Base-by-base conservation (phyloP, 2,888 invertebrate species). In the Chironomus tentans region DNA sequence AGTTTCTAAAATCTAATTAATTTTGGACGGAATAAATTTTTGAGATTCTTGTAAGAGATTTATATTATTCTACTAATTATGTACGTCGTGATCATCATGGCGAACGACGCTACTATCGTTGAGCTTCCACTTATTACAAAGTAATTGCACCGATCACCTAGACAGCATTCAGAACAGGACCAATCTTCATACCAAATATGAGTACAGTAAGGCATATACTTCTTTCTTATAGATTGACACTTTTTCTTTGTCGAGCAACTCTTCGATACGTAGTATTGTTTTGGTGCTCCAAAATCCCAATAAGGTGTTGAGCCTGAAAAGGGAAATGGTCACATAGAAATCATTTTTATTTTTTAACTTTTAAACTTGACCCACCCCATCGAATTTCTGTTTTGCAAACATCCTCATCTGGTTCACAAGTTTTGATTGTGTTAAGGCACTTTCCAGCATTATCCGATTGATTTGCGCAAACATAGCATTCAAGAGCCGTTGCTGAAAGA, bases 131-230 rank as follows among this genome's bases (percentile, higher is more conserved):
- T 73, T 13, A 97, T 94, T 71, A 95, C 90, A 83, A 91, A 98
- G 82, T 94, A 97, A 84, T 98, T 98, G 84, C 97, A 98, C 76
- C 94, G 88, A 83, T 98, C 97, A 71, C 97, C 97, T 81, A 92
- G 92, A 82, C 98, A 98, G 84, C 97, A 98, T 82, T 97, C 96
- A 0, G 94, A 92, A 84, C 97, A 98, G 78, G 91, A 91, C 98
- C 97, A 98, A 84, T 98, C 97, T 81, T 95, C 92, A 81, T 97
- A 98, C 96, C 94, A 94, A 79, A 96, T 93, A 80, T 94, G 91
- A 1, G 94, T 93, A 81, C 96, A 97, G 77, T 90, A 87, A 6
- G 88, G 88, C 91, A 92, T 93, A 80, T 89, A 89, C 56, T 87
- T 86, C 76, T 87, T 88, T 77, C 92, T 87, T 73, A 88, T 89